Evolutionary conservation across 2,797 vertebrate genomes (phyloP).

Genomic region (Arnoldichthys spilopterus): DNA sequence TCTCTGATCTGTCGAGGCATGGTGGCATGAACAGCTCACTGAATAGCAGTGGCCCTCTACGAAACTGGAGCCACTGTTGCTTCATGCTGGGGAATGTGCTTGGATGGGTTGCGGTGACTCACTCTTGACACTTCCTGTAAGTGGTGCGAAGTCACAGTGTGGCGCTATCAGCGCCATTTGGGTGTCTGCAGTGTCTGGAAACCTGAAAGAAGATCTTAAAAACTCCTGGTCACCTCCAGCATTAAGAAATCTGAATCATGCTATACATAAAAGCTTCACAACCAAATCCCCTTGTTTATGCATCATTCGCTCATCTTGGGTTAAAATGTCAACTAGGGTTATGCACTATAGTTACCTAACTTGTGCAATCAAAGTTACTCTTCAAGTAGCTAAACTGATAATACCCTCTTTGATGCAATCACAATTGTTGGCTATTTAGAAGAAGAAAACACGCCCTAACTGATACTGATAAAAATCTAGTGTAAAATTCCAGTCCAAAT

Average conservation of each 20-base stretch:
- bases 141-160: conserved; percentile 11
- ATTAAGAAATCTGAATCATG: too few species aligned
- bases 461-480: conserved; percentile 10
- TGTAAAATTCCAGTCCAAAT: conserved; percentile 14
- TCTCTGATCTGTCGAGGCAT: conserved; percentile 38
- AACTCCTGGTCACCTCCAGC: background rate
- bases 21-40: conserved; percentile 19
- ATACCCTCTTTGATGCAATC: conserved; percentile 4
- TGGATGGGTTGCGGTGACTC: conserved; percentile 16
- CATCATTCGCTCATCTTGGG: background rate
- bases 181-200: background rate
- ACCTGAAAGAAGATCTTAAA: background rate
- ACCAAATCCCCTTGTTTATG: background rate
- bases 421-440: conserved; percentile 15
- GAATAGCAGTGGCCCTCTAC: background rate
- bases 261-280: background rate
- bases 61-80: conserved; percentile 38
- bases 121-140: conserved; percentile 24
- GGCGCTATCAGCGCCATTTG: background rate
- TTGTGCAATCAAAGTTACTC: conserved; percentile 1
- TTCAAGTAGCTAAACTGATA: conserved; percentile 11
- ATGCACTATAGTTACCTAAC: background rate
- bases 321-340: background rate
- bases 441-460: background rate
- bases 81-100: background rate